phyloP scores from a whole-genome alignment of 2,888 invertebrate genomes.

The Theodoxus fluviatilis region DNA sequence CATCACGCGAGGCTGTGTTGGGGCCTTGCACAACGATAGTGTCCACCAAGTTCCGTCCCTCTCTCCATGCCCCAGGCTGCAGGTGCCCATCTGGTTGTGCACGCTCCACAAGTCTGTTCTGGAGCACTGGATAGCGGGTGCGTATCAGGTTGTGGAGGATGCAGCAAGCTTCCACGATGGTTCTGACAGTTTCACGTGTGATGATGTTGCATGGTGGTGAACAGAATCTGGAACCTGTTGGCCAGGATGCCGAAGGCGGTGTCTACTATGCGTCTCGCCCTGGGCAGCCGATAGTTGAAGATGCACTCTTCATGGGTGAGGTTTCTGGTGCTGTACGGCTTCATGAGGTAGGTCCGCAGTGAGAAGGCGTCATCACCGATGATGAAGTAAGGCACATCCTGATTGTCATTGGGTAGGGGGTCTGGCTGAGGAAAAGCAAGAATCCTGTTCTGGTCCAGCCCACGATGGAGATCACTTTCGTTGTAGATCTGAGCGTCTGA shows the following conservation, averaged over 20 bases:
- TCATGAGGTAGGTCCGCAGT: slow-evolving; percentile 33
- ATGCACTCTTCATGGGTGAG: slow-evolving; percentile 38
- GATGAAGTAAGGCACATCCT: slow-evolving; percentile 35
- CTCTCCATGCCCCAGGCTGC: slow-evolving; percentile 36
- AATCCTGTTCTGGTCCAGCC: slow-evolving; percentile 27
- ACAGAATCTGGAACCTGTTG: slow-evolving; percentile 35
- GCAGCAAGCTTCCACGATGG: slow-evolving; percentile 25
- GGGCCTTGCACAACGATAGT: slow-evolving; percentile 29
- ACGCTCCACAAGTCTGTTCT: slow-evolving; percentile 34
- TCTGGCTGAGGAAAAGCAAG: slow-evolving; percentile 33
- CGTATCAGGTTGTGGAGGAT: slow-evolving; percentile 39
- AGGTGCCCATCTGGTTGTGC: slow-evolving; percentile 28
- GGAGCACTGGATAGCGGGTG: slow-evolving; percentile 31
- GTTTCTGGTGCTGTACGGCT: slow-evolving; percentile 30
- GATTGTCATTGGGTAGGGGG: slow-evolving; percentile 34
- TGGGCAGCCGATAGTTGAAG: slow-evolving; percentile 39
- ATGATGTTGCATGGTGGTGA: slow-evolving; percentile 34
- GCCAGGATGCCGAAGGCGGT: slow-evolving; percentile 42
- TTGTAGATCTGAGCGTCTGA: slow-evolving; percentile 33
- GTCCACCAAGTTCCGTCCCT: slow-evolving; percentile 33
- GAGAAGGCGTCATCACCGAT: slow-evolving; percentile 35
- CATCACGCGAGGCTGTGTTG: slow-evolving; percentile 32
- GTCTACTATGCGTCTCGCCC: slow-evolving; percentile 34
- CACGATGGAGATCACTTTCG: slow-evolving; percentile 28
- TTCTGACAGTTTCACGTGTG: slow-evolving; percentile 28